Percentiles rank a stretch among this genome's conserved stretches.
phyloP scores from a whole-genome alignment of 2,888 invertebrate species.

The Drosophila nr. perissopoda region DNA sequence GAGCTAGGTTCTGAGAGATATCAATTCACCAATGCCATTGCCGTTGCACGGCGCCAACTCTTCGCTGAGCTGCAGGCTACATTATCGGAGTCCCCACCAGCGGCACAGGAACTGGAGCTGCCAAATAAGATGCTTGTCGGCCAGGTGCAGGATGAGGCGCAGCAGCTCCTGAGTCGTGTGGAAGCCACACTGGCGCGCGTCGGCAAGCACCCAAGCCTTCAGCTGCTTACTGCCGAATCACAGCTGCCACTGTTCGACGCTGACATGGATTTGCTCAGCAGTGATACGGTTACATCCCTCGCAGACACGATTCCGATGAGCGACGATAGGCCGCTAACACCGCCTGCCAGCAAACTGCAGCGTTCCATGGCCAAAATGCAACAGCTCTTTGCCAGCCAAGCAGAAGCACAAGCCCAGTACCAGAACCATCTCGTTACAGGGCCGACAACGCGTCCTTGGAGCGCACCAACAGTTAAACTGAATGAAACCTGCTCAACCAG shows the following conservation, averaged over 20 bases:
- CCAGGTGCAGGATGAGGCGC: slow-evolving; percentile 39
- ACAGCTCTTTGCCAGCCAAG: slow-evolving; percentile 55
- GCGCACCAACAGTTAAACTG: slow-evolving; percentile 34
- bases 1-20: slow-evolving; percentile 60
- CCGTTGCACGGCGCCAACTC: slow-evolving; percentile 56
- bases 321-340: slow-evolving; percentile 5
- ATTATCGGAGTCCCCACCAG: background rate
- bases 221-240: slow-evolving; percentile 29
- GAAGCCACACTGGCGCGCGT: slow-evolving; percentile 55
- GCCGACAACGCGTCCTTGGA: slow-evolving; percentile 16
- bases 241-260: slow-evolving; percentile 7
- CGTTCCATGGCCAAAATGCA: slow-evolving; percentile 81
- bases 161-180: slow-evolving; percentile 40
- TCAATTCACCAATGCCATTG: slow-evolving; percentile 67
- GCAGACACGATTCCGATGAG: background rate
- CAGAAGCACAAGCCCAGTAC: background rate
- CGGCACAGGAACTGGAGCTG: slow-evolving; percentile 3
- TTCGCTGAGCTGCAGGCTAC: slow-evolving; percentile 37
- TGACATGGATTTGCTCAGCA: slow-evolving; percentile 8
- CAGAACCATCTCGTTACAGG: background rate
- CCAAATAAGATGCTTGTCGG: slow-evolving; percentile 7
- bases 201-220: slow-evolving; percentile 28
- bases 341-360: slow-evolving; percentile 59
- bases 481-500: background rate
- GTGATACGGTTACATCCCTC: slow-evolving; percentile 9